Base-by-base conservation (phyloP, 2,797 vertebrate genomes). In the Chloroceryle inda region DNA sequence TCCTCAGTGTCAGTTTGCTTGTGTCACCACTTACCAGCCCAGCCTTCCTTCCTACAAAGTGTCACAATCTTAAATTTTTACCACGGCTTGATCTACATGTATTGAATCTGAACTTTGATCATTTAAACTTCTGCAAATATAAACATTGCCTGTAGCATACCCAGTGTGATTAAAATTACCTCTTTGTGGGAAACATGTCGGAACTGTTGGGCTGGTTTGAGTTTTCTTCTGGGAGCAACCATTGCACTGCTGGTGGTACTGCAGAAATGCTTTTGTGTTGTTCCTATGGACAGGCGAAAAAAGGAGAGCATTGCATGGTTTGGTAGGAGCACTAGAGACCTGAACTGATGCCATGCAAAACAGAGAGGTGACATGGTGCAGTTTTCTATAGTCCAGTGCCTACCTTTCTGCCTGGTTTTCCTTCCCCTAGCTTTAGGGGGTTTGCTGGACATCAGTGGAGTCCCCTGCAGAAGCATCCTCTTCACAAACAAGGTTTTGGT, bases 1-100 rank as follows among this genome's bases (percentile, higher is more conserved):
- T 95, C 35, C 67, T 96, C 80, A 72, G 90, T 84, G 94, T 81
- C 95, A 92, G 64, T 80, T 82, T 89, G 22, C 88, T 86, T 92
- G 74, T 96, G 84, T 95, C 95, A 95, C 85, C 71, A 63, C 69
- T 83, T 77, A 88, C 13, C 86, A 95, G 89, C 83, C 50, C 82
- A 91, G 31, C 85, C 61, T 74, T 68, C 56, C 72, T 77, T 88
- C 52, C 87, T 91, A 69, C 53, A 81, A 83, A 87, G 69, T 91
- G 69, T 78, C 89, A 88, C 38, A 77, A 69, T 68, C 64, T 92
- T 75, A 21, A 80, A 35, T 67, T 92, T 91, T 85, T 94, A 61
- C 80, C 3, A 4, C 38, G 47, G 62, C 59, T 81, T 33, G 19
- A 38, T 93, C 84, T 73, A 21, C 14, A 2, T 11, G 18, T 61